Percentiles rank a stretch among this genome's conserved stretches.
Evolutionary conservation across 2,113 vertebrate species (phyloP).

Genomic region (Albula glossodonta): DNA sequence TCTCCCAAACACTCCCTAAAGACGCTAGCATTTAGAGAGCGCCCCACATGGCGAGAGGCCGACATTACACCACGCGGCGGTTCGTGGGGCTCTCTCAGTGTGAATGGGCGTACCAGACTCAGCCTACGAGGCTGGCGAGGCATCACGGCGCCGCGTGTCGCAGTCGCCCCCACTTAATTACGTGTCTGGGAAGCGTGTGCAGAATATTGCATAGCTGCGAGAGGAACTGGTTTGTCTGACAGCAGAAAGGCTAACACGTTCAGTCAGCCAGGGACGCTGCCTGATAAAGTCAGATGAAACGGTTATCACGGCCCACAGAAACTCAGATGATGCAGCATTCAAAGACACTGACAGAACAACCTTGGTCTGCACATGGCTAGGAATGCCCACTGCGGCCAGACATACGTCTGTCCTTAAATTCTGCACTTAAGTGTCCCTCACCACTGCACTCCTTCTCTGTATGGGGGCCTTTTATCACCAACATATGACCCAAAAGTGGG

Average conservation of each 20-base stretch:
- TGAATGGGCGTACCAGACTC: too few species aligned
- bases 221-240: neutral
- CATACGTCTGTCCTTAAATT: too few species aligned
- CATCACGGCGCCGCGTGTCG: too few species aligned
- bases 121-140: neutral
- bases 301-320: neutral
- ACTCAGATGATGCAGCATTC: neutral
- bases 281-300: constrained; percentile 8
- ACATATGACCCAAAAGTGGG: neutral
- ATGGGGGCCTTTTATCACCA: neutral
- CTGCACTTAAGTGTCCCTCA: too few species aligned
- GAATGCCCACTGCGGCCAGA: too few species aligned
- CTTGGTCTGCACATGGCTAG: neutral
- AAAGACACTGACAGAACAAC: neutral
- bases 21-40: too few species aligned
- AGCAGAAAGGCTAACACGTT: neutral
- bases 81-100: too few species aligned
- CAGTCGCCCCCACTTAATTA: neutral
- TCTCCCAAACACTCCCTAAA: too few species aligned
- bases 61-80: too few species aligned
- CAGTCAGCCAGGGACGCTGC: neutral
- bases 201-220: neutral
- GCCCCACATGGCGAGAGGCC: too few species aligned
- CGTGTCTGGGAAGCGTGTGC: neutral
- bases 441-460: too few species aligned